Evolutionary conservation across 2,113 vertebrate genomes (phyloP).

Genomic region (Columba livia): DNA sequence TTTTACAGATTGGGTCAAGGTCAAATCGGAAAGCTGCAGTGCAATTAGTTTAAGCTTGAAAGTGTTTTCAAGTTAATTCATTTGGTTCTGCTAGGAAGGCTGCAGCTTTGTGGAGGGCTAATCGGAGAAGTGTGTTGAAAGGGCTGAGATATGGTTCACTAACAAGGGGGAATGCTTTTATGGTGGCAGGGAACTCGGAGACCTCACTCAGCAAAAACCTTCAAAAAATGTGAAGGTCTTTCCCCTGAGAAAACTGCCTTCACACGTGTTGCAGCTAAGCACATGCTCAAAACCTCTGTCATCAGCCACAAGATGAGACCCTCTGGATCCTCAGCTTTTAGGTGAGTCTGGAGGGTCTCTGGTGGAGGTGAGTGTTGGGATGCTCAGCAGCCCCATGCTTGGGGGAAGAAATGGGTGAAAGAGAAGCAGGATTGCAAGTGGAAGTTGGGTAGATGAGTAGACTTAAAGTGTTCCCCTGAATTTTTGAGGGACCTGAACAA

Average conservation of each 20-base stretch:
- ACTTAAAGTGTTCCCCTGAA: neutral
- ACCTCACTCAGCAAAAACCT: conserved; percentile 16
- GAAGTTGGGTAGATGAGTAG: neutral
- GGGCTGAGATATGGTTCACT: conserved; percentile 27
- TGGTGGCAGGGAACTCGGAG: neutral
- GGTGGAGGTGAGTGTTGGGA: neutral
- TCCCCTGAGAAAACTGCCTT: neutral
- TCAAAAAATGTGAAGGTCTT: neutral
- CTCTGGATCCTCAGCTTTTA: neutral
- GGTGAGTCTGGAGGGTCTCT: neutral
- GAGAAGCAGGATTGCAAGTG: neutral
- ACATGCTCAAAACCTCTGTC: neutral
- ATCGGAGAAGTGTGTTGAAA: conserved; percentile 37
- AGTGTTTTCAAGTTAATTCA: conserved; percentile 35
- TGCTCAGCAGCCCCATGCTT: accelerated
- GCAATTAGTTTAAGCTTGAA: conserved; percentile 56
- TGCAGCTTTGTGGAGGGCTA: conserved; percentile 17
- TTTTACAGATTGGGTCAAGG: conserved; percentile 35
- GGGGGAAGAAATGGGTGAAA: neutral
- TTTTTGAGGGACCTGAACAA: neutral
- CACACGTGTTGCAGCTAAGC: neutral
- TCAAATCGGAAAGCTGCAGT: conserved; percentile 11
- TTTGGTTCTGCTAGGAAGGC: conserved; percentile 26
- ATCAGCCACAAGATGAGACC: neutral
- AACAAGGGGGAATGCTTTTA: conserved; percentile 41